Base-by-base conservation (phyloP, 2,797 vertebrate species). In the Arrhamphus sclerolepis region DNA sequence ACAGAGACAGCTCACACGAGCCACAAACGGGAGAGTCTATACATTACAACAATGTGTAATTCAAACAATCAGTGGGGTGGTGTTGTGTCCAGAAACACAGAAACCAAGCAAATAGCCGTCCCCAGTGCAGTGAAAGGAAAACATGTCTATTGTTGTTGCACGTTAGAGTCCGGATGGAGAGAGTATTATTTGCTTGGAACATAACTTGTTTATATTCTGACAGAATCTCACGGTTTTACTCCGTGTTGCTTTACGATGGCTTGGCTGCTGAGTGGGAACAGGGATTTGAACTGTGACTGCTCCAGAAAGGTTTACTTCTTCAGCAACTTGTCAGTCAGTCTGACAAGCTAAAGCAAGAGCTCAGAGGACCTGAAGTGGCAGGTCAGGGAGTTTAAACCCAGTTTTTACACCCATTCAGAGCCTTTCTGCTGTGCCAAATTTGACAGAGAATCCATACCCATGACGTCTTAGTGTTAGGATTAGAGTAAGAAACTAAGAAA, bases 41-140 rank as follows among this genome's bases (percentile, higher is more conserved):
- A 87, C 74, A 86, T 80, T 75, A 80, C 74, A 87, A 80, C 74
- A 87, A 87, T 81, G 83, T 88, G 78, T 81, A 66, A 83, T 71
- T 90, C 76, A 87, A 83, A 85, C 80, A 67, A 78, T 83, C 71
- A 75, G 70, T 54, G 21, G 79, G 74, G 65, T 66, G 57, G 72
- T 62, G 75, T 81, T 81, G 67, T 79, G 58, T 5, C 48, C 65
- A 66, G 75, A 54, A n/a, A 46, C 62, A 66, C 34, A 75, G 64
- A 88, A 78, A 65, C 75, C 54, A 82, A 82, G 71, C 80, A 75
- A 74, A 88, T 54, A 78, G 60, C 54, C 10, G 4, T 84, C 77
- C 80, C 78, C 66, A 74, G 72, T 60, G 77, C 72, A 59, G 70
- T 65, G 59, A 83, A 85, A 87, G 58, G 77, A 87, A 87, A 85